Percentiles rank a stretch among this genome's conserved stretches.
Conservation (phyloP, 92 coral and sea anemone species). For the Porites cylindrica region DNA sequence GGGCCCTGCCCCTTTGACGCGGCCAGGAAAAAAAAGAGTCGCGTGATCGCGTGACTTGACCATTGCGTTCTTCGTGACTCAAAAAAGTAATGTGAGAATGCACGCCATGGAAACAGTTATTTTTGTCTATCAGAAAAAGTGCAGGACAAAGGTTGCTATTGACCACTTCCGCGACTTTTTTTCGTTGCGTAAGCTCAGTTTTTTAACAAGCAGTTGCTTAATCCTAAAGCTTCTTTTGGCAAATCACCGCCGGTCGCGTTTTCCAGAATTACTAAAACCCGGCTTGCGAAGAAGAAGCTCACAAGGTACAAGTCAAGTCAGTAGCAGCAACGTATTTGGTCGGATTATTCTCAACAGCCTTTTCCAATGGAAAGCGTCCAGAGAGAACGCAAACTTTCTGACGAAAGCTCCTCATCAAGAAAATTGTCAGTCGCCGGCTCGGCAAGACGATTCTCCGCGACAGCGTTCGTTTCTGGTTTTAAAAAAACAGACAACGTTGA, state of each 20-base stretch:
- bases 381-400: constrained; percentile 23
- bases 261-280: not conserved
- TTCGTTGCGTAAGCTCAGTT: not conserved
- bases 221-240: no score
- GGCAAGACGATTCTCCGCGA: constrained; percentile 23
- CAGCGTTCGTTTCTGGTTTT: constrained; percentile 20
- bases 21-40: not conserved
- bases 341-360: constrained; percentile 26
- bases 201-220: not conserved
- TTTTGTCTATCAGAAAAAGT: not conserved
- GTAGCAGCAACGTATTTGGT: constrained; percentile 1
- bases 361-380: constrained; percentile 6
- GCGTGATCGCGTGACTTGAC: not conserved
- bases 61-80: not conserved
- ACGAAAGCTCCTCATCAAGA: constrained; percentile 12
- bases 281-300: not conserved
- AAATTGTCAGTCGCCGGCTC: not conserved
- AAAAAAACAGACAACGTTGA: constrained; percentile 5
- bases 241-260: not conserved
- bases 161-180: not conserved
- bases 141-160: not conserved
- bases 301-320: not conserved
- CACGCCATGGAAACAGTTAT: not conserved
- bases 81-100: not conserved
- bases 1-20: no score